A percentile compares a stretch with the other conserved stretches of the same genome.
phyloP scores from a whole-genome alignment of 2,797 vertebrate genomes.

The Ibycter americanus region DNA sequence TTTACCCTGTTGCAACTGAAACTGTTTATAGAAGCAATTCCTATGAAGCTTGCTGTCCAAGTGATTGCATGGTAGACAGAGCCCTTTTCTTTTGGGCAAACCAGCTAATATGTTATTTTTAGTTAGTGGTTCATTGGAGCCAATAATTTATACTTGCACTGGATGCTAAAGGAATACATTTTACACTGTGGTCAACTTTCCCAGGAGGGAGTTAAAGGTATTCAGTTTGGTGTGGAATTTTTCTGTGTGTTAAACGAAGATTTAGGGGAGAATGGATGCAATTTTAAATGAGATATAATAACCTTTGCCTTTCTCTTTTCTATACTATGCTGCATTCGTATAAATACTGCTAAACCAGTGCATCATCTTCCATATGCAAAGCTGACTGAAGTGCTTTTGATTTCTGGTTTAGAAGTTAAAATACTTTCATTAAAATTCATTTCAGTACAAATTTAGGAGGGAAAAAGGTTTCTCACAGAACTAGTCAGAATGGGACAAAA shows the following conservation, averaged over 20 bases:
- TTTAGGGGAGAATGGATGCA: not conserved
- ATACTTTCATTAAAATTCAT: not conserved
- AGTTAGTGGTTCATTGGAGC: constrained; percentile 1
- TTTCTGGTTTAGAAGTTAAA: not conserved
- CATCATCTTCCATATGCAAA: not conserved
- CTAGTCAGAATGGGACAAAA: not conserved
- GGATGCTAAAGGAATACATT: not conserved
- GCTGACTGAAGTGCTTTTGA: not conserved
- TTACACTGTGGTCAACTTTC: not conserved
- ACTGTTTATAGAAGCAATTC: constrained; percentile 60
- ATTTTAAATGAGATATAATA: not conserved
- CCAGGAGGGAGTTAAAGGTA: not conserved
- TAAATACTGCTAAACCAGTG: not conserved
- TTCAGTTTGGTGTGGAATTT: not conserved
- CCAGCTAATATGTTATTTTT: constrained; percentile 56
- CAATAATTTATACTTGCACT: not conserved
- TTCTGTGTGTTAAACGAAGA: not conserved
- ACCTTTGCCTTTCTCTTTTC: not conserved
- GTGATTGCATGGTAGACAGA: constrained; percentile 39
- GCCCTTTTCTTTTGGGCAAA: constrained; percentile 54
- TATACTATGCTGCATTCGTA: not conserved
- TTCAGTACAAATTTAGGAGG: not conserved
- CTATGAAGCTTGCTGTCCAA: constrained; percentile 18
- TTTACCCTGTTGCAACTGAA: constrained; percentile 52
- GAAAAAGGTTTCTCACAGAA: not conserved